These are phyloP conservation scores for Vannuccia rotundouncinata DNA, from an alignment of 2,888 invertebrate species.

Conservation along the genomic window DNA sequence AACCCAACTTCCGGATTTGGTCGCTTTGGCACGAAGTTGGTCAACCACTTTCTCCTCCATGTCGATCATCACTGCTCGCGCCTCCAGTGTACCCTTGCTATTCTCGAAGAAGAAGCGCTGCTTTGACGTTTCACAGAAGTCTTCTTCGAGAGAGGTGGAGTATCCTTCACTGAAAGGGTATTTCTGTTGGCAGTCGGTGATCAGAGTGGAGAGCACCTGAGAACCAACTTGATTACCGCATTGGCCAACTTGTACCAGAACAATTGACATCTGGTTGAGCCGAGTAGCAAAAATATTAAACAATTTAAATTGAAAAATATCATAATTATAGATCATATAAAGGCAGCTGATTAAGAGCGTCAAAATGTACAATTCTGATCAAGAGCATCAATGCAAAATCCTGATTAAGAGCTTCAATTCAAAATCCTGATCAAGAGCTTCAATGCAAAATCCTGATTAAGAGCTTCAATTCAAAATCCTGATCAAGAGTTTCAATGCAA, in stretches of 20 bases:
- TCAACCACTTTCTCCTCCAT: constrained; percentile 33
- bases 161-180: neutral
- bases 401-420: too few species aligned
- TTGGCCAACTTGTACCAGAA: constrained; percentile 57
- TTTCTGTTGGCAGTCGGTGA: neutral
- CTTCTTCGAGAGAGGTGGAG: neutral
- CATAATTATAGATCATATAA: too few species aligned
- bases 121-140: neutral
- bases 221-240: constrained; percentile 57
- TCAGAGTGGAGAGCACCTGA: neutral
- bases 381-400: too few species aligned
- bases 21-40: neutral
- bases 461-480: too few species aligned
- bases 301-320: too few species aligned
- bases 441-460: too few species aligned
- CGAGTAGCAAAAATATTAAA: too few species aligned
- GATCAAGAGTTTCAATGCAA: too few species aligned
- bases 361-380: too few species aligned
- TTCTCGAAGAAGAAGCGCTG: neutral
- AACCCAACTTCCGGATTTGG: neutral
- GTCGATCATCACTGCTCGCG: neutral
- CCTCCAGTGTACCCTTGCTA: constrained; percentile 1
- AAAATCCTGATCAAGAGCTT: too few species aligned
- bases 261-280: constrained; percentile 56
- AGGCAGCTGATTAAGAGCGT: too few species aligned